Percentiles rank a stretch among this genome's conserved stretches.
Conservation (phyloP, 2,113 vertebrate species). For the Bothrops jararaca region DNA sequence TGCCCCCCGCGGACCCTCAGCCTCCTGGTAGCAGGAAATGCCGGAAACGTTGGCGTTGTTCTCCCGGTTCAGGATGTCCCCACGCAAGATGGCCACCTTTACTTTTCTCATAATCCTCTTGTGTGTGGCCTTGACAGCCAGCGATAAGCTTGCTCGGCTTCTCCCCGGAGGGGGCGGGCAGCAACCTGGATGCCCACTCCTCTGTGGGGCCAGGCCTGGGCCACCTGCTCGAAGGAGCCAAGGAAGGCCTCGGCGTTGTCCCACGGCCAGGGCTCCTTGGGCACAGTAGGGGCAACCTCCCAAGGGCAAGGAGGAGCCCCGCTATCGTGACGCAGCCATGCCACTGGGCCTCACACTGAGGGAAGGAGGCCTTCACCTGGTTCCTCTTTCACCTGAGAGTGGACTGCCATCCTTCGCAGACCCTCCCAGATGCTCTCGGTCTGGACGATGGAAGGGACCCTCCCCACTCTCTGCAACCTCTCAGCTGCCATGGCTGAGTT, state of each 20-base stretch:
- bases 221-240: conserved; percentile 9
- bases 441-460: too few relatives aligned
- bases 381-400: too few relatives aligned
- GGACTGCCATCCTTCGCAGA: too few relatives aligned
- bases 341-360: background rate
- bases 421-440: too few relatives aligned
- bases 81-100: background rate
- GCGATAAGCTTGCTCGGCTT: background rate
- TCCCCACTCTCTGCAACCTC: too few relatives aligned
- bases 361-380: too few relatives aligned
- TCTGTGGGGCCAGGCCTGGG: background rate
- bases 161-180: background rate
- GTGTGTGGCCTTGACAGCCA: background rate
- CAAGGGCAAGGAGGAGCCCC: too few relatives aligned
- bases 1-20: background rate
- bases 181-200: background rate
- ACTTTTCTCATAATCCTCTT: conserved; percentile 13
- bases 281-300: too few relatives aligned
- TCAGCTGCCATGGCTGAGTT: too few relatives aligned
- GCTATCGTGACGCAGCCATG: background rate
- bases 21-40: conserved; percentile 10
- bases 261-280: background rate
- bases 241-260: background rate
- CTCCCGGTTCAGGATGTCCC: background rate
- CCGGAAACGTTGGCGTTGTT: background rate